Conservation (phyloP, 2,797 vertebrate genomes). For the Cossypha niveicapilla region DNA sequence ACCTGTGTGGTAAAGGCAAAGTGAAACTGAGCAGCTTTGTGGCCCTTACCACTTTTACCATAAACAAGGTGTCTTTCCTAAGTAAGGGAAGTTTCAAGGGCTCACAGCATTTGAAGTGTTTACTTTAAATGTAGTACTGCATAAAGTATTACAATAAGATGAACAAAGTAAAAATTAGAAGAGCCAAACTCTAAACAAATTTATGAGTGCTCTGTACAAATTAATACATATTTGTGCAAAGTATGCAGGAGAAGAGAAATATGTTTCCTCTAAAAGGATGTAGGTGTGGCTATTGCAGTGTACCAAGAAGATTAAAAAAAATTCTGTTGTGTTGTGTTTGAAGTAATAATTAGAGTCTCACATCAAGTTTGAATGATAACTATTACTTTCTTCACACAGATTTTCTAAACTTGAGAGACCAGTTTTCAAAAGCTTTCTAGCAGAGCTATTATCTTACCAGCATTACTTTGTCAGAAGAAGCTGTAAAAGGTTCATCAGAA, state of each 20-base stretch:
- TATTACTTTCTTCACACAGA: slow-evolving; percentile 46
- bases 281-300: slow-evolving; percentile 29
- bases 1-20: not conserved
- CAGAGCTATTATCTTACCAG: slow-evolving; percentile 20
- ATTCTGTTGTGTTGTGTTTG: slow-evolving; percentile 26
- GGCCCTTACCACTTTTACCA: not conserved
- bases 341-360: slow-evolving; percentile 68
- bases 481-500: slow-evolving; percentile 7
- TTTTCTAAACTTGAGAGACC: slow-evolving; percentile 61
- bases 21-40: not conserved
- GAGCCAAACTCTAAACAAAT: not conserved
- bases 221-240: not conserved
- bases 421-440: slow-evolving; percentile 60
- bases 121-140: not conserved
- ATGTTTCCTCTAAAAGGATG: not conserved
- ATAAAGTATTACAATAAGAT: not conserved
- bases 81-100: not conserved
- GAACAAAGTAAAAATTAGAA: not conserved
- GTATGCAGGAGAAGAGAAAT: not conserved
- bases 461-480: slow-evolving; percentile 13
- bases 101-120: not conserved
- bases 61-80: not conserved
- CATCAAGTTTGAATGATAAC: slow-evolving; percentile 57
- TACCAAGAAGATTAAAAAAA: not conserved
- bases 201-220: not conserved